Conservation (phyloP, 2,797 vertebrate genomes). For the Gallirallus australis region DNA sequence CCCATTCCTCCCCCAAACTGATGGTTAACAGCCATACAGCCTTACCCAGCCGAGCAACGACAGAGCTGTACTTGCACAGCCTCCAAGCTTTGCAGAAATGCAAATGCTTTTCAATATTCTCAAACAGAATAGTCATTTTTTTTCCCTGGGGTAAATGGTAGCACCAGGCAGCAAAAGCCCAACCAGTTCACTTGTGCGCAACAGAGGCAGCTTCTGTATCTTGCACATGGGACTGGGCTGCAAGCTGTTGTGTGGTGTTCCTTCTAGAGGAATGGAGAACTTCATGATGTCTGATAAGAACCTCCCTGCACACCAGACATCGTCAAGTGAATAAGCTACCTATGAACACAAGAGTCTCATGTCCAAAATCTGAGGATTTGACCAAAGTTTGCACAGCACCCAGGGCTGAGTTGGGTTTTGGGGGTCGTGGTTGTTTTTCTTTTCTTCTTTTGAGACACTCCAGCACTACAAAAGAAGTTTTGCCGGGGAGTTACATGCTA, state of each 20-base stretch:
- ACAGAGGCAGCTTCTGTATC: background rate
- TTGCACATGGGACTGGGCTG: background rate
- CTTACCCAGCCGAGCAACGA: background rate
- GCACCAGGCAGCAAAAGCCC: background rate
- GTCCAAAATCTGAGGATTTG: background rate
- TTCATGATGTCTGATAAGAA: background rate
- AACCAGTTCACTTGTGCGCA: background rate
- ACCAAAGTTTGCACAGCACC: background rate
- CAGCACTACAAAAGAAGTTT: background rate
- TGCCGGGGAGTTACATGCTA: background rate
- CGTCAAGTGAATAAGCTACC: background rate
- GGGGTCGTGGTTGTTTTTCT: no score
- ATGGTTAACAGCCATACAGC: background rate
- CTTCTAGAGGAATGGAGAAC: background rate
- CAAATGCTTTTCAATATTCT: background rate
- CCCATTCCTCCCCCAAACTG: background rate
- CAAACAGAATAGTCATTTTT: background rate
- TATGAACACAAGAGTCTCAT: background rate
- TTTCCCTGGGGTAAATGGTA: background rate
- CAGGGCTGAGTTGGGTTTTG: no score
- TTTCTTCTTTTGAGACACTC: background rate
- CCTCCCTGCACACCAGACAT: background rate
- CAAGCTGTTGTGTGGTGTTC: background rate
- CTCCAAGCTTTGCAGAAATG: background rate
- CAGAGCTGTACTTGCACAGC: background rate